These are phyloP conservation scores for Phacellophora camtschatica DNA, from an alignment of 30 jellyfish, hydroid and myxozoan species.

Conservation along the genomic window DNA sequence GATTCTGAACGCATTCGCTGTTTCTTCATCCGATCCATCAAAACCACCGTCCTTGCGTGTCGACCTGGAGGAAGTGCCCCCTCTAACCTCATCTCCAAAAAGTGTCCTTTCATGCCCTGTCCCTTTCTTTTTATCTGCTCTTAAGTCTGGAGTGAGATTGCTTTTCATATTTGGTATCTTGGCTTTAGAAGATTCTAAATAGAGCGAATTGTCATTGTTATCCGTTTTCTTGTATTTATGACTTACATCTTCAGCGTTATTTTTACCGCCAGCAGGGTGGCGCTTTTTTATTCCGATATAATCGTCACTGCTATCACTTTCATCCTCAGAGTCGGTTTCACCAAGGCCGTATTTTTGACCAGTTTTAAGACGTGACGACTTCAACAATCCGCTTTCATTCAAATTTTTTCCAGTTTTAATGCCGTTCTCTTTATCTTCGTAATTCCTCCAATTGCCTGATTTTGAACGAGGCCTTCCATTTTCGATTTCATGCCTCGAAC, in stretches of 20 bases:
- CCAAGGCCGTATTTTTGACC: neutral
- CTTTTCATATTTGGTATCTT: no score
- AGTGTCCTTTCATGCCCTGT: neutral
- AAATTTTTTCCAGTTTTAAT: no score
- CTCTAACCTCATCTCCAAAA: no score
- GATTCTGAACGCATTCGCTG: neutral
- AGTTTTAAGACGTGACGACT: no score
- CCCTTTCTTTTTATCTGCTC: neutral
- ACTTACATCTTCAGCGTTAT: neutral
- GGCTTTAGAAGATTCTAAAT: neutral
- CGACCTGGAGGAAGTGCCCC: no score
- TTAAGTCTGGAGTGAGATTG: neutral
- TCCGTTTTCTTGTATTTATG: neutral
- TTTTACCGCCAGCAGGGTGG: neutral
- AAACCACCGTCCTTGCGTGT: neutral
- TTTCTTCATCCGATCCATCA: neutral
- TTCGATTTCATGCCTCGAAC: neutral
- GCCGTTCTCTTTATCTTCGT: neutral
- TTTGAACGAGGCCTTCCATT: conserved; percentile 10
- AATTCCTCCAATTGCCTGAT: conserved; percentile 8
- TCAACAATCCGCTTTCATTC: no score
- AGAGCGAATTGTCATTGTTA: neutral
- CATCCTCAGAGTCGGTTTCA: neutral
- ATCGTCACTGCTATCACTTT: no score
- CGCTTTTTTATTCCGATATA: neutral